Evolutionary conservation across 2,113 vertebrate genomes (phyloP), one percentile per base, ranked within the genome.

Genomic region (Lophotis ruficrista): DNA sequence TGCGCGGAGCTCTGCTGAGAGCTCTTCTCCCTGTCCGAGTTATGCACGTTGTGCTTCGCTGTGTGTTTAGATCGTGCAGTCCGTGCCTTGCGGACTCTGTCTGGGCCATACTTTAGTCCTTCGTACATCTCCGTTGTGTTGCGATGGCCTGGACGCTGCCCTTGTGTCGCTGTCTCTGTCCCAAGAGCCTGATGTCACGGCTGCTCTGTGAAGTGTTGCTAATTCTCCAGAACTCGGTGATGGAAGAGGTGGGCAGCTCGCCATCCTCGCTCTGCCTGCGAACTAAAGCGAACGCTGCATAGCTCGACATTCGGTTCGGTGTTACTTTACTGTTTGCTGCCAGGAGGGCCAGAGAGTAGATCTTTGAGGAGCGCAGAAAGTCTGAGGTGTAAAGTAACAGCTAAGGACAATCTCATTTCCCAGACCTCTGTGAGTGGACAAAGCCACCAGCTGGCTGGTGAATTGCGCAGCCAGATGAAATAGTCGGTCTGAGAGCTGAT

Each of bases 131-230:
- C 58, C 64, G 76, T 61, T 38, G 47, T 41, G 37, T 69, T 78
- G 53, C 5, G 1, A 16, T 87, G 1, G 2, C 33, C 64, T 61
- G 0, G 0, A 21, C n/a, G 61, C 45, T 87, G 61, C 61, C 28
- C 38, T 38, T 33, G 4, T 7, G 10, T 47, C 56, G 19, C 6
- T 38, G 68, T 35, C 38, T 70, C 30, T 48, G 65, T 84, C 77
- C 64, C 64, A 31, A 30, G 90, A 89, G 72, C 84, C 66, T 72
- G 61, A 61, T 28, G 75, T 69, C 38, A 23, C 12, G 30, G 53
- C 73, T 73, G 72, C 51, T 75, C 48, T 47, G 17, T 45, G 35
- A 70, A 38, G 13, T 53, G 18, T 47, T 75, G 61, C 31, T 79
- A 50, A 69, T 89, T 93, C 69, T 68, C 70, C 38, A 54, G 33